A percentile compares a stretch with the other conserved stretches of the same genome.
Evolutionary conservation across 2,797 vertebrate species (phyloP).

Genomic region (Gadopsis marmoratus): DNA sequence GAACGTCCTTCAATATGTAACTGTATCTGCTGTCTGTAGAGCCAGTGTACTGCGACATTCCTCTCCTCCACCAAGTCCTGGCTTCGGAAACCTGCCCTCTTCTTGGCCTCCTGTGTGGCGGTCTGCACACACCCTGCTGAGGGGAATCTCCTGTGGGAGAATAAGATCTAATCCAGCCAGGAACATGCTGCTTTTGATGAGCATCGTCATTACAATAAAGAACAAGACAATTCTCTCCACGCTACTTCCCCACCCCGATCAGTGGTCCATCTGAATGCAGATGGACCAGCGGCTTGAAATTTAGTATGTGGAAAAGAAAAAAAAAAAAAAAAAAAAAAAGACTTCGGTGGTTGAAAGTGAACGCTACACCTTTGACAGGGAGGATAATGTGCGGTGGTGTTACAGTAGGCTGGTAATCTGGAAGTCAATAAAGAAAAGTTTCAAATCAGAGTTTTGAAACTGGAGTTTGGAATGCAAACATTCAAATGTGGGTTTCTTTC

Average conservation of each 20-base stretch:
- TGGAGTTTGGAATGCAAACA: neutral
- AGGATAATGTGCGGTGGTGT: neutral
- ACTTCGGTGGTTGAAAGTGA: neutral
- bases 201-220: constrained; percentile 20
- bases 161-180: constrained; percentile 37
- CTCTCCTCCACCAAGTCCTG: constrained; percentile 24
- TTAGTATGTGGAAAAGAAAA: neutral
- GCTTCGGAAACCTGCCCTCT: constrained; percentile 29
- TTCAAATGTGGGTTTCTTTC: no score
- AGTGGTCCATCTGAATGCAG: constrained; percentile 29
- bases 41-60: neutral
- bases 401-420: neutral
- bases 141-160: constrained; percentile 32
- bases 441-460: neutral
- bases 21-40: constrained; percentile 2
- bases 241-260: constrained; percentile 19
- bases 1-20: neutral
- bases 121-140: neutral
- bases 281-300: constrained; percentile 30
- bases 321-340: constrained; percentile 3
- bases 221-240: constrained; percentile 31
- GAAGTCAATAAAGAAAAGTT: neutral
- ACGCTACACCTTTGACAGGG: neutral
- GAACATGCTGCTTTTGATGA: constrained; percentile 36
- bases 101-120: constrained; percentile 26